Evolutionary conservation across 1,140 invertebrate species (phyloP), one percentile per base, ranked within the genome.

Genomic region (Bombus soroeensis): DNA sequence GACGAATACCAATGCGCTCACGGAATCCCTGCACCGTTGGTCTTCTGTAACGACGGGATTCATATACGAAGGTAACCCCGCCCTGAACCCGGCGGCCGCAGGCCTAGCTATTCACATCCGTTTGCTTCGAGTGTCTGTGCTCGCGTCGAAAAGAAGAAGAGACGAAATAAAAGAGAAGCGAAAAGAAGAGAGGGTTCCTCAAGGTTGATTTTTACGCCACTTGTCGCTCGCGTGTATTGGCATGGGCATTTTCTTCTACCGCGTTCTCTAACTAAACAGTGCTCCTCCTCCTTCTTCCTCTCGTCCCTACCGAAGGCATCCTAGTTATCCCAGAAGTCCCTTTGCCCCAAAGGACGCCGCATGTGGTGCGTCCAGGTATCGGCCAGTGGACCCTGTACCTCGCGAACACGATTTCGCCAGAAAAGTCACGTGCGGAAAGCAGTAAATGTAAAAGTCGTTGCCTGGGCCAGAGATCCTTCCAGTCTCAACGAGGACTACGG

Each of bases 201-300:
- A 88, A 91, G 90, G 90, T 88, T 91, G 88, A 89, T 91, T 88
- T 88, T 85, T 85, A 81, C 87, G 76, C 71, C 87, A 91, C 90
- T 91, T 86, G 83, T 83, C 68, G 86, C 81, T 59, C 62, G 75
- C 71, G 39, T 39, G 76, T 81, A 78, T 59, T 47, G 71, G 13
- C 53, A 22, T 13, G 64, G n/a, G 72, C 83, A 64, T 81, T 74
- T 79, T 62, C 68, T 34, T 71, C 37, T n/a, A 34, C 37, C 84
- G 53, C 47, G 71, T 59, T 81, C 84, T 28, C 34, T 3, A 41
- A 39, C 75, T 70, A 85, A 90, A 90, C 75, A 81, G 74, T 78
- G 78, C 47, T 15, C 18, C 18, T 0, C 18, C 47, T 0, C 41
- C 28, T 78, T 43, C 59, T 32, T 18, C 0, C 5, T 53, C 12